phyloP scores from a whole-genome alignment of 2,797 vertebrate species.

The Intellagama lesueurii region DNA sequence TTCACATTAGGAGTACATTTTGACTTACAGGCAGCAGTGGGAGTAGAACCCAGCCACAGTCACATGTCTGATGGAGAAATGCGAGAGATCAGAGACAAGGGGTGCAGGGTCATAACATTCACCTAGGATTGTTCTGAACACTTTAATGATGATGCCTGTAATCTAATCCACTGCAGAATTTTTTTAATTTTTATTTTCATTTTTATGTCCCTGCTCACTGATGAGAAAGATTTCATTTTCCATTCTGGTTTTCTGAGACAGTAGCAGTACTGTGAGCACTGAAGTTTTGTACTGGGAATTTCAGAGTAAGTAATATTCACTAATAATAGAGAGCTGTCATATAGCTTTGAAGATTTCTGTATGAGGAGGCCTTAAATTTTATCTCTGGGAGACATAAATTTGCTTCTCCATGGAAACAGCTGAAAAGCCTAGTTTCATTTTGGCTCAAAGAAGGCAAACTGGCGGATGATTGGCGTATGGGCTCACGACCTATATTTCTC shows the following conservation, averaged over 20 bases:
- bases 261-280: rapidly evolving
- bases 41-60: neutral
- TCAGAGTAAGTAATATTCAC: neutral
- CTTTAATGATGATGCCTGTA: slow-evolving; percentile 1
- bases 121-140: neutral
- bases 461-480: neutral
- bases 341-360: neutral
- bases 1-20: too few relatives aligned
- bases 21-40: neutral
- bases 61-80: slow-evolving; percentile 11
- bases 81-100: slow-evolving; percentile 12
- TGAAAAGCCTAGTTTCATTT: neutral
- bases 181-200: slow-evolving; percentile 33
- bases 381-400: slow-evolving; percentile 10
- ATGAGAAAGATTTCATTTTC: slow-evolving; percentile 39
- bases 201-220: neutral
- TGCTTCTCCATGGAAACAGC: neutral
- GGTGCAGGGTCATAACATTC: slow-evolving; percentile 21
- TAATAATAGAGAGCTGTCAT: neutral
- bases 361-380: slow-evolving; percentile 8
- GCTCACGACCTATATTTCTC: slow-evolving; percentile 29
- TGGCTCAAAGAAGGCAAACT: neutral
- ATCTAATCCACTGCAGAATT: slow-evolving; percentile 17
- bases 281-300: slow-evolving; percentile 12
- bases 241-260: neutral